These are phyloP conservation scores for Pterobdella sp. DNA, from an alignment of 2,888 invertebrate genomes.

Conservation along the genomic window DNA sequence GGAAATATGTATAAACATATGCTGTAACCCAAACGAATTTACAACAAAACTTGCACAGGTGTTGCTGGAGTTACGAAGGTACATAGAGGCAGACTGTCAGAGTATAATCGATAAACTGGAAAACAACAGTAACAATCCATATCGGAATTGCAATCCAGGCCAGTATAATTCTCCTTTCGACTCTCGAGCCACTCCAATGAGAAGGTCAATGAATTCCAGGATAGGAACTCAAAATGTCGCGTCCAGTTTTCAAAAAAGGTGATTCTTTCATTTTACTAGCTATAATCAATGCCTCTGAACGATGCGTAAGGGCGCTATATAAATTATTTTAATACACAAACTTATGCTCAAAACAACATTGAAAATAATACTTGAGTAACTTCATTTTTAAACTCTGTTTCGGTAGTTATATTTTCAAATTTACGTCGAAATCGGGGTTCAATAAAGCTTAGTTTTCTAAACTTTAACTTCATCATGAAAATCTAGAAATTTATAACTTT, in stretches of 20 bases:
- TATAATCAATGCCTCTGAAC: background rate
- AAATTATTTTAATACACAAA: too few relatives aligned
- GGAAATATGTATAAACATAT: too few relatives aligned
- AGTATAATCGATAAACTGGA: background rate
- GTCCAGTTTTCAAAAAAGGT: constrained; percentile 1
- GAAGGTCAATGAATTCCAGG: background rate
- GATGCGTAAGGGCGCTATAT: background rate
- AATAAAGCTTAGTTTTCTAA: too few relatives aligned
- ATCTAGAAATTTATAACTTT: too few relatives aligned
- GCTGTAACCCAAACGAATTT: too few relatives aligned
- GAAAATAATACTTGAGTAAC: too few relatives aligned
- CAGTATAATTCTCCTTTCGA: constrained; percentile 3
- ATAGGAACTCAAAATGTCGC: background rate
- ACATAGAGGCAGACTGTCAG: background rate
- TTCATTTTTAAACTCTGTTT: too few relatives aligned
- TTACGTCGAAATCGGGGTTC: too few relatives aligned
- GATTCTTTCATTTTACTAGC: background rate
- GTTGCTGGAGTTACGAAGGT: background rate
- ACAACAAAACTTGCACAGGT: background rate
- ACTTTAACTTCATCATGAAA: too few relatives aligned
- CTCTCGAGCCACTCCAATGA: background rate
- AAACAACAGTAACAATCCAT: background rate
- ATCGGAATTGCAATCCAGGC: too few relatives aligned
- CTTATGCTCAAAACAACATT: too few relatives aligned
- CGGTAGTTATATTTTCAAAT: too few relatives aligned